Evolutionary conservation across 2,797 vertebrate genomes (phyloP).

Genomic region (Podarcis siculus): DNA sequence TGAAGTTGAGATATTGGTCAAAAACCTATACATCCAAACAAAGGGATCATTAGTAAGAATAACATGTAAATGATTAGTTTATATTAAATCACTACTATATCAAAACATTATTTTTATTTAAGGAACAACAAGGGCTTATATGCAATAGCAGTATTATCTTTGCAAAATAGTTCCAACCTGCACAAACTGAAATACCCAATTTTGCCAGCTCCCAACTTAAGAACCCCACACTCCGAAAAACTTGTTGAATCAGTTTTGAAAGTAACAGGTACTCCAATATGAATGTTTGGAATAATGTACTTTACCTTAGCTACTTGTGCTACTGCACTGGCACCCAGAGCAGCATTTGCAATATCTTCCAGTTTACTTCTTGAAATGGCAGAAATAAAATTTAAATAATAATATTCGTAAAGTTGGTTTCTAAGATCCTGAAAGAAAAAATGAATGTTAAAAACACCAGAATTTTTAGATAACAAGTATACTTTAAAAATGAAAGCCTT

Average conservation of each 20-base stretch:
- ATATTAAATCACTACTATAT: background rate
- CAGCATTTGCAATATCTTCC: conserved; percentile 96
- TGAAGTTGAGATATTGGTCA: conserved; percentile 98
- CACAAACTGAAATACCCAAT: background rate
- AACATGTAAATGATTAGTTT: background rate
- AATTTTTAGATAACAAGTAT: background rate
- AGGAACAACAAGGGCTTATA: background rate
- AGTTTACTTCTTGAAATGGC: conserved; percentile 98
- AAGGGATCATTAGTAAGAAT: background rate
- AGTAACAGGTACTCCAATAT: background rate
- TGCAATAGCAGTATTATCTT: background rate
- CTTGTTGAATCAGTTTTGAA: background rate
- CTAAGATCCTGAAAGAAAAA: conserved; percentile 88
- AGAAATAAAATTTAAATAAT: conserved; percentile 98
- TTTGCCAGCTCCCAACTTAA: background rate
- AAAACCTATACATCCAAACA: conserved; percentile 85
- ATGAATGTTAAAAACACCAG: background rate
- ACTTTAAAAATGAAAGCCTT: background rate
- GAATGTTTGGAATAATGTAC: background rate
- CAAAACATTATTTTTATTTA: background rate
- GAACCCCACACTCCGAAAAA: background rate
- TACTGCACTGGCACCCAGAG: conserved; percentile 92
- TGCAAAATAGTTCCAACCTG: background rate
- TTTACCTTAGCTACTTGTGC: conserved; percentile 94
- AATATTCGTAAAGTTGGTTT: conserved; percentile 94